Conservation (phyloP, 2,888 invertebrate species). For the Stomorhina lunata region DNA sequence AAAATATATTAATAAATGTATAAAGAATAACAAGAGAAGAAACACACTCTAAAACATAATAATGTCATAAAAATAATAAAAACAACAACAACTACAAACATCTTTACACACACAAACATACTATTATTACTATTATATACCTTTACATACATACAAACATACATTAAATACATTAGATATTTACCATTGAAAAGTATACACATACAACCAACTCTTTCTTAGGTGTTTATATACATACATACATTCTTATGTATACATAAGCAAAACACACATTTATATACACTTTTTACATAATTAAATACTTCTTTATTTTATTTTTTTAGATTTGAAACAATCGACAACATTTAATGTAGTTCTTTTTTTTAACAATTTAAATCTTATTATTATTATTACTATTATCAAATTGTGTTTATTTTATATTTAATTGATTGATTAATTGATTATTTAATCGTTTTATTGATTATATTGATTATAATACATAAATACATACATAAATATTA, state of each 20-base stretch:
- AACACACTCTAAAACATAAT: background rate
- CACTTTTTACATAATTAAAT: no score
- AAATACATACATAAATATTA: slow-evolving; percentile 6
- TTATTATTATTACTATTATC: background rate
- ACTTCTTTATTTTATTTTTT: no score
- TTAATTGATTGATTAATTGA: slow-evolving; percentile 38
- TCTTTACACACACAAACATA: slow-evolving; percentile 28
- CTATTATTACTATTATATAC: no score
- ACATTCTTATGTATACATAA: slow-evolving; percentile 4
- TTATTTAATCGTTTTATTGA: slow-evolving; percentile 13
- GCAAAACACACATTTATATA: no score
- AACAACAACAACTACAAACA: no score
- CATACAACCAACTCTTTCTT: slow-evolving; percentile 58
- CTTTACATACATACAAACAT: slow-evolving; percentile 54
- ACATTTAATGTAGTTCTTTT: slow-evolving; percentile 25
- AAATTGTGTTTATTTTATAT: slow-evolving; percentile 10
- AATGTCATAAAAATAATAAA: slow-evolving; percentile 15
- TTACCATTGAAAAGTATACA: slow-evolving; percentile 11
- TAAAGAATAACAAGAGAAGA: background rate
- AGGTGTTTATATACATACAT: slow-evolving; percentile 26
- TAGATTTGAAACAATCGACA: no score
- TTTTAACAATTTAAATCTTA: no score
- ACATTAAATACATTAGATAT: background rate
- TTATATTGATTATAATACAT: slow-evolving; percentile 10
- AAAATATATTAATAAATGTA: background rate